Conservation (phyloP, 2,113 vertebrate species). For the Pterocles gutturalis region DNA sequence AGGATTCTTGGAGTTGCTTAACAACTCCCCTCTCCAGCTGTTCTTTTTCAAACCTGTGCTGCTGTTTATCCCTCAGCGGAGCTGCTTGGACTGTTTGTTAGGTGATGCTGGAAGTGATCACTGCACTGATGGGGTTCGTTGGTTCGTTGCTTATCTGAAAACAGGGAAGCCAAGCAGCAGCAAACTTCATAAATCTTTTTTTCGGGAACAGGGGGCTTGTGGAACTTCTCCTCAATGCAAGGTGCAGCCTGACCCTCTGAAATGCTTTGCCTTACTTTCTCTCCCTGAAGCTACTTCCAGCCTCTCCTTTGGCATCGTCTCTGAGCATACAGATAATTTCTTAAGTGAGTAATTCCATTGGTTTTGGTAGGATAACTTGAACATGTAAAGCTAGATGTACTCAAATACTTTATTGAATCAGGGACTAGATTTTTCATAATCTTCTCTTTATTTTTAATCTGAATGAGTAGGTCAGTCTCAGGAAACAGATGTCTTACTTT, state of each 20-base stretch:
- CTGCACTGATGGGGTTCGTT: background rate
- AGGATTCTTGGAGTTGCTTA: background rate
- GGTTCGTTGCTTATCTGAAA: background rate
- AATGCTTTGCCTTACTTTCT: background rate
- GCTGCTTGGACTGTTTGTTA: background rate
- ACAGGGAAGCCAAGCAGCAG: background rate
- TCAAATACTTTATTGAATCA: conserved; percentile 23
- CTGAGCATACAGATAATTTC: background rate
- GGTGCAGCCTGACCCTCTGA: background rate
- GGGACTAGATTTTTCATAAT: conserved; percentile 35
- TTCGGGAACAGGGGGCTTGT: rapidly evolving
- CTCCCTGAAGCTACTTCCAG: background rate
- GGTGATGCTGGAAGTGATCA: background rate
- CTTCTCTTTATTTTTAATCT: conserved; percentile 39
- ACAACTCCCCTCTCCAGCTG: background rate
- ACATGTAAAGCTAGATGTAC: conserved; percentile 23
- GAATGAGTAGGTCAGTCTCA: conserved; percentile 26
- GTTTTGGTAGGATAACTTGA: background rate
- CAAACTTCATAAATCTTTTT: background rate
- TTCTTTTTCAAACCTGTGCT: background rate
- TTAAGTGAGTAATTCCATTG: background rate
- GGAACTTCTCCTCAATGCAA: background rate
- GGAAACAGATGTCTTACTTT: conserved; percentile 59
- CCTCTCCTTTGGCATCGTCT: background rate
- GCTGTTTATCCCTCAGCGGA: conserved; percentile 15